Conservation (phyloP, 2,113 vertebrate species). For the Bettongia penicillata region DNA sequence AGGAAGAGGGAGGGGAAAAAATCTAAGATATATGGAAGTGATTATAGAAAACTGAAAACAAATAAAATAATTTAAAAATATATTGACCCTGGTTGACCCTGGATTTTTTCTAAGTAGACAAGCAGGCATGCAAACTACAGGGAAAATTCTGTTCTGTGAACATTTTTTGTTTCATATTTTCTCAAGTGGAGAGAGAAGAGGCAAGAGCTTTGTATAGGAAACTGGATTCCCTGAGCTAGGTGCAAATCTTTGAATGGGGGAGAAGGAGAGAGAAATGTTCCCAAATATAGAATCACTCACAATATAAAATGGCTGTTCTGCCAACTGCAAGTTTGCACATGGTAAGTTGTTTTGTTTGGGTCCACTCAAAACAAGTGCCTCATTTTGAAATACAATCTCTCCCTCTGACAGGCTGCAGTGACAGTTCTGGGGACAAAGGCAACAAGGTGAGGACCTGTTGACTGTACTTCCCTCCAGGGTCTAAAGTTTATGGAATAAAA, state of each 20-base stretch:
- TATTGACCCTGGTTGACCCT: not conserved
- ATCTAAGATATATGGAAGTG: no score
- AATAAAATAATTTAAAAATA: no score
- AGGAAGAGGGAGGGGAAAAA: no score
- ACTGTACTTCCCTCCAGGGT: not conserved
- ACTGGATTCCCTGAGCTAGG: not conserved
- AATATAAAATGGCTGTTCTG: not conserved
- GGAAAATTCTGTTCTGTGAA: not conserved
- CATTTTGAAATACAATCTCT: not conserved
- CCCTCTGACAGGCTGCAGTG: not conserved
- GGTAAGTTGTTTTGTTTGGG: conserved; percentile 57
- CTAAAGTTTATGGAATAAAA: not conserved
- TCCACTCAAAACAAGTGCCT: not conserved
- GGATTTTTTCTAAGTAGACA: not conserved
- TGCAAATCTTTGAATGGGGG: not conserved
- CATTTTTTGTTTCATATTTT: not conserved
- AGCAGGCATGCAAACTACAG: not conserved
- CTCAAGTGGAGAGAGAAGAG: not conserved
- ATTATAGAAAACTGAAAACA: no score
- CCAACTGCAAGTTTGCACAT: not conserved
- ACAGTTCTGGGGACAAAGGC: not conserved
- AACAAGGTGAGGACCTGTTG: no score
- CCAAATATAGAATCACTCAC: not conserved
- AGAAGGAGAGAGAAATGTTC: not conserved
- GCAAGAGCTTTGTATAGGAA: not conserved